Percentiles rank a stretch among this genome's conserved stretches.
These are phyloP conservation scores for Apodemus agrarius DNA, from an alignment of 2,797 vertebrate genomes.

Conservation along the genomic window DNA sequence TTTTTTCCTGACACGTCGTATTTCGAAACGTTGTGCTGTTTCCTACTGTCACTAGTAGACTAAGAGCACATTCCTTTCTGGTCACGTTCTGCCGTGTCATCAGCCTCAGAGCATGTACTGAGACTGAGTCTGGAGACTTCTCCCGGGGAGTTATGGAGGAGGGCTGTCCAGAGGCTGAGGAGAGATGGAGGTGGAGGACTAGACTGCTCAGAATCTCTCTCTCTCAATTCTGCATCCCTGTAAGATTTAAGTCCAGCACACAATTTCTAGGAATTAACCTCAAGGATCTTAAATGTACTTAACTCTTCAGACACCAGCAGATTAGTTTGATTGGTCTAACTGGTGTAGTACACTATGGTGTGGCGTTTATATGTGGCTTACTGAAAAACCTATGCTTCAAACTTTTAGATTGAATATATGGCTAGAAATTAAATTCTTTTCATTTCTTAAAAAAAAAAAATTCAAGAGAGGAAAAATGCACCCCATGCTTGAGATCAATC, in stretches of 20 bases:
- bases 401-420: background rate
- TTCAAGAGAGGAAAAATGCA: background rate
- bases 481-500: background rate
- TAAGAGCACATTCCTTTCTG: constrained; percentile 51
- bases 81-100: constrained; percentile 31
- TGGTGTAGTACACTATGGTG: background rate
- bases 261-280: background rate
- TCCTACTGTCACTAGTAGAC: constrained; percentile 46
- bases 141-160: background rate
- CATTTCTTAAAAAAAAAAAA: constrained; percentile 26
- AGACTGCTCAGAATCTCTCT: background rate
- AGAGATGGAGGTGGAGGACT: background rate
- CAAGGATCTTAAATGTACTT: background rate
- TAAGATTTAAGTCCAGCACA: background rate
- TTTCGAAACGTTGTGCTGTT: constrained; percentile 31
- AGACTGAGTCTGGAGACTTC: constrained; percentile 39
- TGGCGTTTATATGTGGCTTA: background rate
- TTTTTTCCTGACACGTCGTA: constrained; percentile 45
- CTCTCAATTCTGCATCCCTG: background rate
- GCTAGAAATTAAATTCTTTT: background rate
- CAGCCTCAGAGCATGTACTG: background rate
- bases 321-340: background rate
- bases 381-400: constrained; percentile 19
- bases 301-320: background rate
- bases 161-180: background rate